Evolutionary conservation across 2,113 vertebrate genomes (phyloP).

Genomic region (Anser brachyrhynchus): DNA sequence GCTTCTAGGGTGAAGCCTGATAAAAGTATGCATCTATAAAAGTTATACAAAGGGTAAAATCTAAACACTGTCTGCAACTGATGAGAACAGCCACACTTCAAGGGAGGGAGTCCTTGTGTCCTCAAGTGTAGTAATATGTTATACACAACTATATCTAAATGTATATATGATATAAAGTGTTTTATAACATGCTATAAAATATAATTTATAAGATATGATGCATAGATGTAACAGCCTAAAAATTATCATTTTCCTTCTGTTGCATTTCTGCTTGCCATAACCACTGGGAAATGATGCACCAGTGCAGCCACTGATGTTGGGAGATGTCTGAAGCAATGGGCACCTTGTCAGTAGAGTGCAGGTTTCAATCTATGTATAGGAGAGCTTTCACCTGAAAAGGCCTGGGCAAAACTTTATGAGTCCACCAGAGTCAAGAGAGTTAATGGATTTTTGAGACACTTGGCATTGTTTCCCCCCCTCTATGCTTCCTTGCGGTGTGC

Average conservation of each 20-base stretch:
- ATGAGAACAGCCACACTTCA: background rate
- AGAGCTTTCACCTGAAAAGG: background rate
- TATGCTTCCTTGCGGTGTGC: background rate
- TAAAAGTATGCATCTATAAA: background rate
- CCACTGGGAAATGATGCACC: background rate
- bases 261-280: background rate
- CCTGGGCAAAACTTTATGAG: background rate
- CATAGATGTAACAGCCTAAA: background rate
- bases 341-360: background rate
- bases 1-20: background rate
- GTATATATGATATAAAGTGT: background rate
- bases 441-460: background rate
- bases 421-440: background rate
- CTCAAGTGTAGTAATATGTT: too few species aligned
- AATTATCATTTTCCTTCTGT: background rate
- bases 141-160: background rate
- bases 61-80: background rate
- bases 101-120: background rate
- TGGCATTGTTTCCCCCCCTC: background rate
- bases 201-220: background rate
- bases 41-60: background rate
- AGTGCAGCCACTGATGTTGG: background rate
- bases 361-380: background rate
- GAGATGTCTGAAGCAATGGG: background rate
- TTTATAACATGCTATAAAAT: background rate